A percentile compares a stretch with the other conserved stretches of the same genome.
Evolutionary conservation across 2,113 vertebrate species (phyloP).

Genomic region (Epinephelus fuscoguttatus): DNA sequence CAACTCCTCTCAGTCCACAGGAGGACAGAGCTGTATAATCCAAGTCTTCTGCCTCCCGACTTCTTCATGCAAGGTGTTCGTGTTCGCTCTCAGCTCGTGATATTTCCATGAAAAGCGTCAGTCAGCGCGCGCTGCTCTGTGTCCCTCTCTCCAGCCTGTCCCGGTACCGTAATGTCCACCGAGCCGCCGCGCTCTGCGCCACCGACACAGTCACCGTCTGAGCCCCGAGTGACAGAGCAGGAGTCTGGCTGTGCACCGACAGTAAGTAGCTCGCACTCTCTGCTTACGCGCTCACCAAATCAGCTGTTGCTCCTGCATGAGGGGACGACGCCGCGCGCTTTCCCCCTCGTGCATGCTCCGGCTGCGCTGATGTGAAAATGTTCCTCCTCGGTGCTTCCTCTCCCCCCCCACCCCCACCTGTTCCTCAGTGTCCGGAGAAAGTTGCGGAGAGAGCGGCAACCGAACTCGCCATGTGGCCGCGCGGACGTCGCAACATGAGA

Average conservation of each 20-base stretch:
- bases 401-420: slow-evolving; percentile 70
- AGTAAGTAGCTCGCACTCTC: slow-evolving; percentile 74
- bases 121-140: slow-evolving; percentile 24
- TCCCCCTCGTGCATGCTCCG: slow-evolving; percentile 59
- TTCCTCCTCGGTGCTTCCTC: slow-evolving; percentile 3
- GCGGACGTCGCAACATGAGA: slow-evolving; percentile 43
- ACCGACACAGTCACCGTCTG: slow-evolving; percentile 55
- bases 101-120: slow-evolving; percentile 63
- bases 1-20: slow-evolving; percentile 54
- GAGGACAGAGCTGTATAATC: slow-evolving; percentile 63
- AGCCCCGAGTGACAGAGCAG: slow-evolving; percentile 60
- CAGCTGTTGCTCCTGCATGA: slow-evolving; percentile 79
- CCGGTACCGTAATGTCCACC: slow-evolving; percentile 55
- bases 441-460: slow-evolving; percentile 37
- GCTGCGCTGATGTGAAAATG: slow-evolving; percentile 36
- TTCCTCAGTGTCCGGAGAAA: slow-evolving; percentile 63
- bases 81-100: slow-evolving; percentile 35
- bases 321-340: slow-evolving; percentile 50
- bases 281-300: slow-evolving; percentile 71
- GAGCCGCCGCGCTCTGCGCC: slow-evolving; percentile 53
- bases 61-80: slow-evolving; percentile 62
- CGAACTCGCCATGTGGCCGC: slow-evolving; percentile 50
- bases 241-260: slow-evolving; percentile 57
- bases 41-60: slow-evolving; percentile 57
- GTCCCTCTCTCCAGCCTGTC: slow-evolving; percentile 26